Evolutionary conservation across 2,113 vertebrate species (phyloP).

Genomic region (Rhea americana): DNA sequence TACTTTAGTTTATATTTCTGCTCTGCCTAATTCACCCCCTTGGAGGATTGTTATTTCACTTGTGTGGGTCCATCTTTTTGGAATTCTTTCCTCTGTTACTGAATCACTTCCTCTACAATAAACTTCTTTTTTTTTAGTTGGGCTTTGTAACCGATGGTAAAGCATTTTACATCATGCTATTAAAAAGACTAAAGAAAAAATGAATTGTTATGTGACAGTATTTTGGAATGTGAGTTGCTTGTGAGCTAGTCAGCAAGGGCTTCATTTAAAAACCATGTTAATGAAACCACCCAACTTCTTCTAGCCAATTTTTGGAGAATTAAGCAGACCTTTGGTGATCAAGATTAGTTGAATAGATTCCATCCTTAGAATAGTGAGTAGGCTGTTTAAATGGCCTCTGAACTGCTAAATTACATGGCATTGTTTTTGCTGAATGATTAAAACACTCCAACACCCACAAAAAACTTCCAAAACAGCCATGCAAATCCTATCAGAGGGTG

Average conservation of each 20-base stretch:
- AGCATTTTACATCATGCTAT: background rate
- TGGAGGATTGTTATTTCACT: constrained; percentile 3
- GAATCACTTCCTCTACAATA: constrained; percentile 31
- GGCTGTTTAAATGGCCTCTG: constrained; percentile 33
- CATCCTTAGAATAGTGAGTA: constrained; percentile 23
- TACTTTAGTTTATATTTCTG: background rate
- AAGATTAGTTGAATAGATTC: constrained; percentile 19
- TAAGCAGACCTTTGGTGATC: constrained; percentile 2
- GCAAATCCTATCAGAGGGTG: constrained; percentile 31
- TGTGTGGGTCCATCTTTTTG: background rate
- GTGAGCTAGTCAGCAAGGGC: background rate
- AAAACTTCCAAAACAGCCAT: constrained; percentile 50
- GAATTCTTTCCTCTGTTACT: background rate
- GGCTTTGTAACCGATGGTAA: background rate
- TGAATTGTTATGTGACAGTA: background rate
- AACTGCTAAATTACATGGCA: constrained; percentile 51
- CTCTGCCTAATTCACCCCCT: background rate
- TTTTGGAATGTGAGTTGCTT: background rate
- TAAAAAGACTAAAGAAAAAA: background rate
- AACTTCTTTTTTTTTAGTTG: background rate
- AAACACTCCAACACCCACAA: constrained; percentile 63
- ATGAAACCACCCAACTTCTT: background rate
- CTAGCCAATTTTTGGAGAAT: background rate
- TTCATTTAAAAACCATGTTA: background rate
- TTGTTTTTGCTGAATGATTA: constrained; percentile 65